These are phyloP conservation scores for Lasioglossum marginatum DNA, from an alignment of 2,888 invertebrate genomes.

Conservation along the genomic window DNA sequence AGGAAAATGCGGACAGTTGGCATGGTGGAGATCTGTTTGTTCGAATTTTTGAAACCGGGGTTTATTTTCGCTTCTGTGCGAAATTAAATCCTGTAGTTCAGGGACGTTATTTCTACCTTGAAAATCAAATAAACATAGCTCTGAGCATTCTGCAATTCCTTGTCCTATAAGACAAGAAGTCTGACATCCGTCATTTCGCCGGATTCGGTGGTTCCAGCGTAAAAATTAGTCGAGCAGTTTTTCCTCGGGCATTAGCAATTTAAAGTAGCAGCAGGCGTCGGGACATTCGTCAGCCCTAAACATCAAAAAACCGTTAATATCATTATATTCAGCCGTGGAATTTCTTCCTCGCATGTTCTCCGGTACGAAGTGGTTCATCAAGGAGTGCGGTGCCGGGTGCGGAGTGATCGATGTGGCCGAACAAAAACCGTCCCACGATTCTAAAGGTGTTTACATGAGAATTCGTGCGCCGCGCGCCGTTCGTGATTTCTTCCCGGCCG, in stretches of 20 bases:
- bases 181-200: background rate
- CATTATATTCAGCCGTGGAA: background rate
- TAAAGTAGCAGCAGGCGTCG: background rate
- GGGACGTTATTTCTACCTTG: background rate
- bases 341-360: background rate
- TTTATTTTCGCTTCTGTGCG: background rate
- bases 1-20: background rate
- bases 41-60: background rate
- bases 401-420: conserved; percentile 31
- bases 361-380: background rate
- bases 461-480: conserved; percentile 18
- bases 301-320: conserved; percentile 3
- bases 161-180: background rate
- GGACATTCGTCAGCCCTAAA: background rate
- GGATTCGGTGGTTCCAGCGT: background rate
- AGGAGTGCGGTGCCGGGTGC: background rate
- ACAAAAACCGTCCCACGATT: conserved; percentile 24
- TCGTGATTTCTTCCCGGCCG: conserved; percentile 44
- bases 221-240: background rate
- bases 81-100: background rate
- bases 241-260: background rate
- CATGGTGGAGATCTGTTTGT: background rate
- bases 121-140: background rate
- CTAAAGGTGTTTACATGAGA: conserved; percentile 38
- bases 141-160: too few species aligned